Base-by-base conservation (phyloP, 1,140 invertebrate species). In the Brachionus angularis region DNA sequence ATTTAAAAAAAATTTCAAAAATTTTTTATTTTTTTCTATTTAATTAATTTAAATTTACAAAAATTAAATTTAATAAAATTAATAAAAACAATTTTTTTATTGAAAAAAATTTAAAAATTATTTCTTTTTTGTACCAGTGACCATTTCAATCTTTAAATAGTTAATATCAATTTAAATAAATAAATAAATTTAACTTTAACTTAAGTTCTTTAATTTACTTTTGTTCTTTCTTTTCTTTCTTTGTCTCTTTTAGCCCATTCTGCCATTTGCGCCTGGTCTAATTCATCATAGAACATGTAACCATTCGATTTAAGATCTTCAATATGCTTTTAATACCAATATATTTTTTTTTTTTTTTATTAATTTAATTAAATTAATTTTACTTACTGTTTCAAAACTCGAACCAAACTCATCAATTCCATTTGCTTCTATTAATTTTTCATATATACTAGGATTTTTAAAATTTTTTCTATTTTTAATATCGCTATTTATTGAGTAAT, bases 191-290 rank as follows among this genome's bases (percentile, higher is more conserved):
- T 36, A 16, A 5, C 5, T 1, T 47, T 16, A 67, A 14, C 21
- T 44, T 69, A 46, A 69, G 31, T 23, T n/a, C n/a, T n/a, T n/a
- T n/a, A 33, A 31, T 3, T 31, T 42, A 67, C 62, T 34, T 67
- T 67, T 5, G 62, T 67, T 47, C 62, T 67, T 7, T 67, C 62
- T 36, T 67, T 67, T 14, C 62, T 23, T 36, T 67, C 62, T 47
- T 67, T 67, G 23, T 67, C 62, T 36, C 47, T 67, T 67, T 67
- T 67, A 14, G 62, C 25, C 62, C 62, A 67, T 47, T 67, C 62
- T 21, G 62, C 62, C 62, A 46, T 46, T 36, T 67, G 62, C 31
- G 47, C 42, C 29, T 67, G 42, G 29, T 67, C 62, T 47, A 67
- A 33, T 18, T 67, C 62, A 25, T 67, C 62, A 67, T 67, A 67